Conservation (phyloP, 2,888 invertebrate genomes). For the Idaea straminata region DNA sequence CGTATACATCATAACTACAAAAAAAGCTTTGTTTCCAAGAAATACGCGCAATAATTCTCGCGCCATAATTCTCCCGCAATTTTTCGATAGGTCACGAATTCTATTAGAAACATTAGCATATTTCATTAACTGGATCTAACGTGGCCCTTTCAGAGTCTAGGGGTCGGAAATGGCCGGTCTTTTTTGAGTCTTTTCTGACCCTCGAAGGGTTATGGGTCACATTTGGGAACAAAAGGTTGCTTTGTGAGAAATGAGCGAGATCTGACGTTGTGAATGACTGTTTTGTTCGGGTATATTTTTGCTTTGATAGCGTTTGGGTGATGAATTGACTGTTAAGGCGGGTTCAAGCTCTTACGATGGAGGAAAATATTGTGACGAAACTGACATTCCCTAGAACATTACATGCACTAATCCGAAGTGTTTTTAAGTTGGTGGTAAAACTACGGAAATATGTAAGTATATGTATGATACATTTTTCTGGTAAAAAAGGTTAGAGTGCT, state of each 20-base stretch:
- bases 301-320: background rate
- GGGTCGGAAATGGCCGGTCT: background rate
- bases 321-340: background rate
- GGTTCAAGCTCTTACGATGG: background rate
- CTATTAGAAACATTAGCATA: slow-evolving; percentile 34
- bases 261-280: background rate
- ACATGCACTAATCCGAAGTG: too few relatives aligned
- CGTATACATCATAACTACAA: slow-evolving; percentile 7
- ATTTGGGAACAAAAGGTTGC: background rate
- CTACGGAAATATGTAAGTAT: too few relatives aligned
- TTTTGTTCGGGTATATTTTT: slow-evolving; percentile 1
- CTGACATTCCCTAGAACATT: too few relatives aligned
- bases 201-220: background rate
- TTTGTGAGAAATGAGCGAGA: slow-evolving; percentile 1
- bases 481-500: too few relatives aligned
- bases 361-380: background rate
- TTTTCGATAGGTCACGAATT: slow-evolving; percentile 33
- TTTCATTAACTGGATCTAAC: slow-evolving; percentile 31
- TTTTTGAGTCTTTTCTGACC: background rate
- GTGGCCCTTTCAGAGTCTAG: slow-evolving; percentile 5
- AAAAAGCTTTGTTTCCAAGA: slow-evolving; percentile 4
- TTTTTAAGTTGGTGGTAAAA: too few relatives aligned
- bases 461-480: too few relatives aligned
- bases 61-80: slow-evolving; percentile 16
- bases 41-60: background rate